Evolutionary conservation across 2,888 invertebrate genomes (phyloP).

Genomic region (Tetheella fluctuosa): DNA sequence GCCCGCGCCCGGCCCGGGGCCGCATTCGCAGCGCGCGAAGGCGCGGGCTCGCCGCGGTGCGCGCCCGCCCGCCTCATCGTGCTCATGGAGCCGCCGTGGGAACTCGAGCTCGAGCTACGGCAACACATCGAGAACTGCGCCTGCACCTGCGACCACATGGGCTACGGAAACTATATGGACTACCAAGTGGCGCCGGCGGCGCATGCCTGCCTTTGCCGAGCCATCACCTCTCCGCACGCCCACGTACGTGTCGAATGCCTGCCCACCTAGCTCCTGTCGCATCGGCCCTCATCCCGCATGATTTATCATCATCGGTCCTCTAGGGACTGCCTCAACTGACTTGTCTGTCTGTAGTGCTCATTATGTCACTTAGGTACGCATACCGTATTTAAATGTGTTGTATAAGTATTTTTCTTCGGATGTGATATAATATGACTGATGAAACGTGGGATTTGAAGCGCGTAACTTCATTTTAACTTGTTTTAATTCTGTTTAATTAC

Average conservation of each 20-base stretch:
- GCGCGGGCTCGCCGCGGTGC: slow-evolving; percentile 70
- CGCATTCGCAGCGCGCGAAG: slow-evolving; percentile 68
- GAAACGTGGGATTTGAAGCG: neutral
- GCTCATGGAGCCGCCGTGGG: slow-evolving; percentile 84
- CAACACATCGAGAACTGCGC: slow-evolving; percentile 95
- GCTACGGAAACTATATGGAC: slow-evolving; percentile 96
- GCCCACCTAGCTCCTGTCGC: slow-evolving; percentile 34
- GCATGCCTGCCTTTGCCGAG: slow-evolving; percentile 80
- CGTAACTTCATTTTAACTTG: neutral
- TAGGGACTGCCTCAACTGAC: slow-evolving; percentile 58
- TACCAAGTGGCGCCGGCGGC: slow-evolving; percentile 89
- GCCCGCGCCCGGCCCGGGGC: slow-evolving; percentile 75
- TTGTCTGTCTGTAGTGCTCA: slow-evolving; percentile 60
- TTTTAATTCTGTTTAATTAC: neutral
- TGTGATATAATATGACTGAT: neutral
- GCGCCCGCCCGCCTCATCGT: slow-evolving; percentile 69
- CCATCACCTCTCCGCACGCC: slow-evolving; percentile 81
- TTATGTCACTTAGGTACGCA: slow-evolving; percentile 29
- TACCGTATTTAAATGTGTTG: slow-evolving; percentile 33
- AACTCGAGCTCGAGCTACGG: slow-evolving; percentile 92
- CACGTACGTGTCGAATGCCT: slow-evolving; percentile 69
- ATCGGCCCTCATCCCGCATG: slow-evolving; percentile 57
- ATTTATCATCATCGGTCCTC: slow-evolving; percentile 44
- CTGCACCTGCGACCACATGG: slow-evolving; percentile 97
- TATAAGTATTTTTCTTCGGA: slow-evolving; percentile 9